These are phyloP conservation scores for Diabrotica balteata DNA, from an alignment of 2,888 invertebrate species.

Conservation along the genomic window DNA sequence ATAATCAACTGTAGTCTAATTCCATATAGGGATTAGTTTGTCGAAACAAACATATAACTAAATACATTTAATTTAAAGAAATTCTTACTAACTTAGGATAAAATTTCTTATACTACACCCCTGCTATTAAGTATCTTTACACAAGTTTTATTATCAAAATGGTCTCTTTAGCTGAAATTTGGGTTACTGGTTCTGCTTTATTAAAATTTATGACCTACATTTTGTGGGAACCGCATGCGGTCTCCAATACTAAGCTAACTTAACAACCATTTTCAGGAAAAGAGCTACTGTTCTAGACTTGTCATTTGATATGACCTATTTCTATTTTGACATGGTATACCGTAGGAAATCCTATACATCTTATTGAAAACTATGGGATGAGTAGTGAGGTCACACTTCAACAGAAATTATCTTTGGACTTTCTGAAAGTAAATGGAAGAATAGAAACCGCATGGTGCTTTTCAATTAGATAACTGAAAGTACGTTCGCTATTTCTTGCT, in stretches of 20 bases:
- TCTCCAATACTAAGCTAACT: constrained; percentile 38
- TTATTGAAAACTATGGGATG: neutral
- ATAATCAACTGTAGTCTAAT: too few relatives aligned
- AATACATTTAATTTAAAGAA: neutral
- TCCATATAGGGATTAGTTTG: too few relatives aligned
- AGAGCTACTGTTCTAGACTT: constrained; percentile 23
- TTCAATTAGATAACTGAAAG: too few relatives aligned
- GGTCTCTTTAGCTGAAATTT: constrained; percentile 42
- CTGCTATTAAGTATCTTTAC: constrained; percentile 26
- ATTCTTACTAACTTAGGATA: neutral
- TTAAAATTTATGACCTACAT: constrained; percentile 47
- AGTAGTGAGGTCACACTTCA: neutral
- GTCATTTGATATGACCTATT: constrained; percentile 39
- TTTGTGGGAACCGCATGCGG: constrained; percentile 45
- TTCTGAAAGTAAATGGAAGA: too few relatives aligned
- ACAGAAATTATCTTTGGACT: neutral
- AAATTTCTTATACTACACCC: neutral
- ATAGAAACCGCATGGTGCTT: too few relatives aligned
- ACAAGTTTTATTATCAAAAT: constrained; percentile 26
- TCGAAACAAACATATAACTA: too few relatives aligned
- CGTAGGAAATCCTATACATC: constrained; percentile 8
- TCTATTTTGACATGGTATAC: constrained; percentile 23
- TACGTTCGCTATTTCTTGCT: too few relatives aligned
- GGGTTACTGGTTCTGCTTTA: constrained; percentile 41
- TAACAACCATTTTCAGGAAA: constrained; percentile 35